Evolutionary conservation across 2,113 vertebrate species (phyloP), one percentile per base, ranked within the genome.

Genomic region (Sylvicapra grimmia): DNA sequence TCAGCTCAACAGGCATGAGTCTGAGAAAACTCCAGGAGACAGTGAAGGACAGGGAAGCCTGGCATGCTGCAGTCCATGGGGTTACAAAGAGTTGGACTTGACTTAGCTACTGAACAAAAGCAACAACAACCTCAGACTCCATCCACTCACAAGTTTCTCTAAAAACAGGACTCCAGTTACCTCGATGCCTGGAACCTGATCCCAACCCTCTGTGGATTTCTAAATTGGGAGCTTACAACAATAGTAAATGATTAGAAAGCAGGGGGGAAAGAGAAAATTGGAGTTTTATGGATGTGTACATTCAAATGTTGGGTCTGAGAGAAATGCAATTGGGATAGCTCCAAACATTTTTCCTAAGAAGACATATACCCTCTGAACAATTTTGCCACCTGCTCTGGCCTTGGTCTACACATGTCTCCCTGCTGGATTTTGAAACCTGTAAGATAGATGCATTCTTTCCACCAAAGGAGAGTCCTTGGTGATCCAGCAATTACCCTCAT

Each of bases 401-500:
- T 44, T 29, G 49, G 29, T 5, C 72, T 25, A 1, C 15, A 3
- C 14, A 4, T 11, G 6, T 59, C 27, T 80, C 72, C 23, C 65
- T 54, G 31, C 51, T 59, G 31, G n/a, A 25, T 5, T 53, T 16
- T 31, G 49, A 33, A 12, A 44, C n/a, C 75, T 25, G 2, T 8
- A 3, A 40, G 49, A n/a, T 0, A 93, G 91, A 49, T 18, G 18
- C 3, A 1, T 21, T 75, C 49, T 36, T 40, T 31, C 23, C 44
- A 12, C 7, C 82, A 8, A 56, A 53, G 33, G 7, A 25, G 15
- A 40, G 44, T 25, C 51, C 56, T 31, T 29, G 19, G 33, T 12
- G 11, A 6, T 21, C 12, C 40, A 18, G 53, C 4, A 9, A 0
- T 8, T 3, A 10, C 16, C 12, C 47, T 31, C 8, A 14, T 4